These are phyloP conservation scores for Dasypus novemcinctus DNA, from an alignment of 2,113 vertebrate species.

Conservation along the genomic window DNA sequence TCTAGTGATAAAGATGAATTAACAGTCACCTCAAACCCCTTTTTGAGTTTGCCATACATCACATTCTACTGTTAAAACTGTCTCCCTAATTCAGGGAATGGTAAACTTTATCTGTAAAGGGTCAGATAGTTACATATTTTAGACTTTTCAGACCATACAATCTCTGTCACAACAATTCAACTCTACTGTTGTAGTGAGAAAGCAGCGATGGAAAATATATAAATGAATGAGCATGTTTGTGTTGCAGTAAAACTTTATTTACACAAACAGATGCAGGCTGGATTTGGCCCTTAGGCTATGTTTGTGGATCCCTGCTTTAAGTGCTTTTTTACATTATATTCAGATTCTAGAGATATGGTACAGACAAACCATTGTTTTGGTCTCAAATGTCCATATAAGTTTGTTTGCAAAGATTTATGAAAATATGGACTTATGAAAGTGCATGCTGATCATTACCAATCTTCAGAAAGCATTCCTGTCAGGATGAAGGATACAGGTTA, in stretches of 20 bases:
- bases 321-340: neutral
- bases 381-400: neutral
- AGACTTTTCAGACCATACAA: neutral
- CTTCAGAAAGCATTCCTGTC: neutral
- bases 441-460: neutral
- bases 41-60: neutral
- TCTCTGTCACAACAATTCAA: neutral
- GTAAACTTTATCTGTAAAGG: neutral
- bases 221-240: neutral
- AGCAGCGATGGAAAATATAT: neutral
- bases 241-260: constrained; percentile 6
- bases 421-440: neutral
- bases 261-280: neutral
- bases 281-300: neutral
- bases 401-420: neutral
- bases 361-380: neutral
- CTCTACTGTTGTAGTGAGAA: neutral
- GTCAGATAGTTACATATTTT: neutral
- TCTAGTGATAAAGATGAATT: neutral
- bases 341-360: neutral
- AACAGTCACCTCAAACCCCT: neutral
- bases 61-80: neutral
- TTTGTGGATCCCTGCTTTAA: neutral
- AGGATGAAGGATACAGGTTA: neutral
- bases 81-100: neutral